Base-by-base conservation (phyloP, 2,888 invertebrate genomes). In the Piscicola geometra region DNA sequence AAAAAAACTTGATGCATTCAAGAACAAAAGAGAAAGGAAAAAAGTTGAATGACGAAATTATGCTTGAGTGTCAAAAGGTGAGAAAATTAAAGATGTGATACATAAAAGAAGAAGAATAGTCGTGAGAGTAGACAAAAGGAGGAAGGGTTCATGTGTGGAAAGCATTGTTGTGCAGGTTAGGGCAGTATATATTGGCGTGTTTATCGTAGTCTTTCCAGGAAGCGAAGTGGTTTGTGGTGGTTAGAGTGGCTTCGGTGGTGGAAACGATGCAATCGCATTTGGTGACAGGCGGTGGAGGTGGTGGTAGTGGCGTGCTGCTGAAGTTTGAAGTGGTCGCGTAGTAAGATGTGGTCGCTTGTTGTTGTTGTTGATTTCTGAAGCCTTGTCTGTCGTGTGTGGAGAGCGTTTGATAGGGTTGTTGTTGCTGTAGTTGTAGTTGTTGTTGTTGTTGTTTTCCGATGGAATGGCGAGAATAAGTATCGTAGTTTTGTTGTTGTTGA, bases 321-420 rank as follows among this genome's bases (percentile, higher is more conserved):
- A 56, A n/a, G 60, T 56, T 56, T 56, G 60, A 18, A 5, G 60
- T 21, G 25, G 60, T 56, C 15, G n/a, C 60, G n/a, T 21, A 56
- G 25, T 18, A 56, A 3, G 60, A 56, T 5, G 60, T 25, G 67
- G 18, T 67, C 12, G 64, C n/a, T n/a, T n/a, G n/a, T n/a, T n/a
- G n/a, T n/a, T n/a, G n/a, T n/a, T n/a, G 30, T 12, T 64, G 5
- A 3, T 21, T 64, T 28, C 9, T 64, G 30, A 30, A 64, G 9
- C 64, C 9, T 5, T 64, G n/a, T n/a, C n/a, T 3, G 5, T 67
- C 28, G 3, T 35, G 28, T 5, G n/a, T 28, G 5, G 67, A 28
- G 5, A 67, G 67, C 2, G 67, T 67, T 35, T 67, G 67, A 67
- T 67, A 67, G 33, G 15, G 28, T 67, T 67, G 67, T 15, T 25